Percentiles rank a stretch among this genome's conserved stretches.
Evolutionary conservation across 2,888 invertebrate genomes (phyloP).

Genomic region (Megaustenia siamemsis): DNA sequence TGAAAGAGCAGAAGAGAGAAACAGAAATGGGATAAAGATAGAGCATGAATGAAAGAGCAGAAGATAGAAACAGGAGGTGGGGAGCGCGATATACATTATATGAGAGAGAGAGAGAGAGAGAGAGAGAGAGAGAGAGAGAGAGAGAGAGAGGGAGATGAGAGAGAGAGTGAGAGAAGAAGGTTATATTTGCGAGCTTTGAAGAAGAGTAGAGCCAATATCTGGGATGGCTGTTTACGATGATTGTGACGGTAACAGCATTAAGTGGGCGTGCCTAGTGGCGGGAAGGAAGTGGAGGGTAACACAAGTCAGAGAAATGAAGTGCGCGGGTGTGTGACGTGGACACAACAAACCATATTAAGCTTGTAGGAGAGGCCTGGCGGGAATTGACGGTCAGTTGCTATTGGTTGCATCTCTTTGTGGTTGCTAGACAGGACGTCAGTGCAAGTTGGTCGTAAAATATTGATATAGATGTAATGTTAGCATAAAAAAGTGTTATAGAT

Average conservation of each 20-base stretch:
- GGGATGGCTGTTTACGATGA: background rate
- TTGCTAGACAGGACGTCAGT: too few relatives aligned
- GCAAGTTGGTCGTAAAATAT: too few relatives aligned
- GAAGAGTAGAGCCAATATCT: background rate
- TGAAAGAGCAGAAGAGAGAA: background rate
- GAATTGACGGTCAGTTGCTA: background rate
- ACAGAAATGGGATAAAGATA: too few relatives aligned
- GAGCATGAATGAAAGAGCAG: background rate
- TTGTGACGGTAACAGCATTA: background rate
- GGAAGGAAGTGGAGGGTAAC: background rate
- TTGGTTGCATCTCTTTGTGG: background rate
- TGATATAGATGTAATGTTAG: background rate
- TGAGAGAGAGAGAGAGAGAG: background rate
- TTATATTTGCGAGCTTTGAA: background rate
- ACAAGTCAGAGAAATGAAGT: background rate
- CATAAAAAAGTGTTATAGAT: background rate
- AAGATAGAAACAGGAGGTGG: background rate
- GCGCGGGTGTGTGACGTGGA: background rate
- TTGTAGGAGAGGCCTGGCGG: background rate
- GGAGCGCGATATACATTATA: background rate
- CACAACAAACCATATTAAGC: slow-evolving; percentile 13
- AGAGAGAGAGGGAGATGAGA: too few relatives aligned
- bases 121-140: background rate
- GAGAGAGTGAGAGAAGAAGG: too few relatives aligned
- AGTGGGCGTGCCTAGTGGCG: background rate